Evolutionary conservation across 2,888 invertebrate genomes (phyloP), one percentile per base, ranked within the genome.

Genomic region (Drosophila pseudotalamancana): DNA sequence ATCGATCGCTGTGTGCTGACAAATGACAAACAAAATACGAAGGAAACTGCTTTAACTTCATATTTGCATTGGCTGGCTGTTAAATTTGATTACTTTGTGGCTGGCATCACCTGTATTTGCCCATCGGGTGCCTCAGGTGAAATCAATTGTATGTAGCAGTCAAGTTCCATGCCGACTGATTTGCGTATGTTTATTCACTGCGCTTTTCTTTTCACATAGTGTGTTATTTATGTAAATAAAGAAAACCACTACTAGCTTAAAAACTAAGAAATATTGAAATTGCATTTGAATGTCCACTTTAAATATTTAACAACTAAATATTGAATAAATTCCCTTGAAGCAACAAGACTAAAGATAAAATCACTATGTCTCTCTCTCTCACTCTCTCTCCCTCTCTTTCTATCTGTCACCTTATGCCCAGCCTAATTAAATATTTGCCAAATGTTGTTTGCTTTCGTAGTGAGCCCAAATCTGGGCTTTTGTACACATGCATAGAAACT

Each of bases 1-100:
- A 48, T 50, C 6, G 25, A 31, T 49, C 35, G 48, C 61, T 54
- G 67, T 49, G 63, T 72, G 59, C 82, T 48, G 70, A 48, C 73
- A 81, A 81, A 70, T 81, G 84, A 66, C 73, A 80, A 73, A 56
- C 62, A 62, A 60, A 18, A 49, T 27, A 43, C 46, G n/a, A 57
- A 19, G 18, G 29, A 32, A 60, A 53, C 40, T 62, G 6, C 31
- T 37, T 19, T 8, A 14, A 50, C 23, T 51, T 18, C 45, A 23
- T 60, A 54, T 64, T 75, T 72, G 56, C 40, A n/a, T 25, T 37
- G 39, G 37, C 39, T 56, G 54, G 45, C 55, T 63, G 59, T 57
- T 65, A 79, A 74, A 79, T 82, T 81, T 85, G 85, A 81, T 85
- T 81, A 82, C 85, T 68, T 69, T 85, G 77, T 65, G 81, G 85